Evolutionary conservation across 2,888 invertebrate genomes (phyloP), one percentile per base, ranked within the genome.

Genomic region (Drosophila fungiperda): DNA sequence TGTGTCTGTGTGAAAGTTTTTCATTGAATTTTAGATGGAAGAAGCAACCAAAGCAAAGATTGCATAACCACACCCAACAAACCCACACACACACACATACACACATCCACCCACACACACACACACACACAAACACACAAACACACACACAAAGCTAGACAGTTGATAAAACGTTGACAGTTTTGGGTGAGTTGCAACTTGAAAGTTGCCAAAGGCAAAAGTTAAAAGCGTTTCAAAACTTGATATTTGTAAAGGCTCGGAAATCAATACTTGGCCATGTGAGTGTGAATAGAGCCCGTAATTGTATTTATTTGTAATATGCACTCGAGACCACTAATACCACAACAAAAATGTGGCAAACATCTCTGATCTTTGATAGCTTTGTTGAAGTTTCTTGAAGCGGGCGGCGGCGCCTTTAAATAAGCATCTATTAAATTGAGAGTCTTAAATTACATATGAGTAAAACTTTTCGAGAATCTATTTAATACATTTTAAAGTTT

Each of bases 101-200:
- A 23, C 49, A 35, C 55, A 64, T 17, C 7, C 26, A 17, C n/a
- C 9, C 35, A n/a, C 33, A 23, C 38, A 15, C 36, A 35, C n/a
- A 8, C 58, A 15, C 52, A 53, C 49, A 15, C 36, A 35, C n/a
- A 8, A 52, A 15, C 52, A 53, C 49, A 33, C 50, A 23, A 20
- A 3, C 12, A 33, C 62, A 12, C 32, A 38, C 15, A 40, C 33
- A 29, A 32, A 29, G 54, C 57, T n/a, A 63, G 59, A 69, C 62
- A 74, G 83, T 86, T 87, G 83, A 86, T 85, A 85, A 85, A 88
- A 88, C 83, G 88, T 85, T 87, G 86, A 80, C 88, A 87, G 88
- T 78, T 88, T 83, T 78, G 73, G 76, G 82, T 74, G 71, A 76
- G 70, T 57, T 32, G 65, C 59, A 48, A 65, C 52, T 78, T 77